These are phyloP conservation scores for Aramus guarauna DNA, from an alignment of 2,113 vertebrate species.

Conservation along the genomic window DNA sequence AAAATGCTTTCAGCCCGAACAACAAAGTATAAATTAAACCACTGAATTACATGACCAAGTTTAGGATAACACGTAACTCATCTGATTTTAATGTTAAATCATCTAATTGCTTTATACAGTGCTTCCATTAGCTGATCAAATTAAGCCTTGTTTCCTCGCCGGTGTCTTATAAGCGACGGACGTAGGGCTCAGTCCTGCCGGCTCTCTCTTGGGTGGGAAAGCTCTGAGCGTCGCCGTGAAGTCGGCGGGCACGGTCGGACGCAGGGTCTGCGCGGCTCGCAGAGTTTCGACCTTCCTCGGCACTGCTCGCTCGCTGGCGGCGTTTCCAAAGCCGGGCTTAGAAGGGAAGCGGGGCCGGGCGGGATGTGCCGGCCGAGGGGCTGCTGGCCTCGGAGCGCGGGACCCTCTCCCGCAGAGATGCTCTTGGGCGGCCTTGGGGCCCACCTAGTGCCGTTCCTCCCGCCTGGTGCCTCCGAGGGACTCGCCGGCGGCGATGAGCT, in stretches of 20 bases:
- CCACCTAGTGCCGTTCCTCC: neutral
- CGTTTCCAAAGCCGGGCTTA: neutral
- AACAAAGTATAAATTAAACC: neutral
- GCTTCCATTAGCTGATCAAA: neutral
- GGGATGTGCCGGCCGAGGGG: accelerated
- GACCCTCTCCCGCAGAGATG: no score
- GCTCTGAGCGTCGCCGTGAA: accelerated
- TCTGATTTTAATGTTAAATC: neutral
- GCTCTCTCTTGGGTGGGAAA: neutral
- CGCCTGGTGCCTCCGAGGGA: accelerated
- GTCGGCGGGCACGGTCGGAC: accelerated
- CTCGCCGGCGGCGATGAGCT: accelerated
- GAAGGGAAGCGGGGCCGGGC: accelerated
- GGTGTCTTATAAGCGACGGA: accelerated
- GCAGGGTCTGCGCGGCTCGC: accelerated
- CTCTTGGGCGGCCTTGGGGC: neutral
- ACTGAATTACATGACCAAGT: neutral
- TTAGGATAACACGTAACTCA: neutral
- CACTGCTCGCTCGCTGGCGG: accelerated
- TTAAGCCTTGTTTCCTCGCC: neutral
- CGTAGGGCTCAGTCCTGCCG: neutral
- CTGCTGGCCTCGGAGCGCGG: neutral
- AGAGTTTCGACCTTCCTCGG: neutral
- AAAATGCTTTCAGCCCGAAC: neutral
- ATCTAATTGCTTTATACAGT: neutral